phyloP scores from a whole-genome alignment of 2,888 invertebrate species.

The Luffia ferchaultella region DNA sequence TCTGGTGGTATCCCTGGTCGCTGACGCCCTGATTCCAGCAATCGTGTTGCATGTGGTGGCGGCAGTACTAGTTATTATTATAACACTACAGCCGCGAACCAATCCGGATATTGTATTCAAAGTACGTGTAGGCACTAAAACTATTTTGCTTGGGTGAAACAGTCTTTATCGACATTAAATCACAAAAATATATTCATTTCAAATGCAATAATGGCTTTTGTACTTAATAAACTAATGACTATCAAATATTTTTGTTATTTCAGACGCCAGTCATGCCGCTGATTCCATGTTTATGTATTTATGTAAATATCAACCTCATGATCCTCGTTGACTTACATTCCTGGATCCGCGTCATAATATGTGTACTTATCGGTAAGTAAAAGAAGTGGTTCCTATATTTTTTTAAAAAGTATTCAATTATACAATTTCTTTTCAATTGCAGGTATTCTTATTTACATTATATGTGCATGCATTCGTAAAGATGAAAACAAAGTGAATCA shows the following conservation, averaged over 20 bases:
- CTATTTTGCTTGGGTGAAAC: too few relatives aligned
- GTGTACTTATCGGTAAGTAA: slow-evolving; percentile 80
- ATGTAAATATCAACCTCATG: slow-evolving; percentile 88
- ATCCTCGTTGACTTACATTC: slow-evolving; percentile 77
- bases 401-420: too few relatives aligned
- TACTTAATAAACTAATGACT: neutral
- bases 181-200: too few relatives aligned
- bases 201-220: too few relatives aligned
- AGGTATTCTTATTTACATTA: slow-evolving; percentile 49
- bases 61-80: slow-evolving; percentile 28
- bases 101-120: slow-evolving; percentile 20
- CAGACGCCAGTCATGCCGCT: slow-evolving; percentile 87
- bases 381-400: neutral
- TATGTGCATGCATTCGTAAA: slow-evolving; percentile 38
- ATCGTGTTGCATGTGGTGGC: slow-evolving; percentile 27
- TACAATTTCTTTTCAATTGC: slow-evolving; percentile 19
- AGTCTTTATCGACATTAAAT: too few relatives aligned
- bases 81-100: slow-evolving; percentile 38
- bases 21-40: slow-evolving; percentile 22
- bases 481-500: slow-evolving; percentile 19
- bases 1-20: slow-evolving; percentile 17
- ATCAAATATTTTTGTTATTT: slow-evolving; percentile 9
- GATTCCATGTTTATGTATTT: slow-evolving; percentile 81
- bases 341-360: slow-evolving; percentile 84
- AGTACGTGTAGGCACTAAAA: neutral